These are phyloP conservation scores for Sympetrum striolatum DNA, from an alignment of 2,888 invertebrate species.

Conservation along the genomic window DNA sequence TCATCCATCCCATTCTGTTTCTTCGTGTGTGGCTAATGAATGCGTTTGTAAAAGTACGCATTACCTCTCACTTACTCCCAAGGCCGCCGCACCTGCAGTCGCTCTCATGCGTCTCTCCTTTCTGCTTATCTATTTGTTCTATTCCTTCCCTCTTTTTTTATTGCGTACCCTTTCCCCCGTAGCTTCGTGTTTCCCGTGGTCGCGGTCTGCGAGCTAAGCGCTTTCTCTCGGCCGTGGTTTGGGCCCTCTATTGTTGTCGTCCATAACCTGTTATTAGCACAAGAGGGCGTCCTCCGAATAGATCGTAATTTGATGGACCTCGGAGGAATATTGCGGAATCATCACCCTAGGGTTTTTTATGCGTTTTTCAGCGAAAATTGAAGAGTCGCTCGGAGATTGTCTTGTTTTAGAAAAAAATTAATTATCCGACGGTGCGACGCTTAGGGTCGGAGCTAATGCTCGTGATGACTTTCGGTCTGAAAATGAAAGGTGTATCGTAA, in stretches of 20 bases:
- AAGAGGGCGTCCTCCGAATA: background rate
- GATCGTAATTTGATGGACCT: background rate
- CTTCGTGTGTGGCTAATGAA: slow-evolving; percentile 33
- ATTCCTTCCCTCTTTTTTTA: background rate
- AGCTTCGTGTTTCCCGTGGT: background rate
- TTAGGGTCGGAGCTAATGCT: background rate
- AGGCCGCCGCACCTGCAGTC: slow-evolving; percentile 1
- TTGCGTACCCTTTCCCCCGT: background rate
- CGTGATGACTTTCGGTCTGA: background rate
- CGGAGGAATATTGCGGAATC: background rate
- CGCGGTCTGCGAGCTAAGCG: background rate
- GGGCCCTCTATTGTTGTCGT: background rate
- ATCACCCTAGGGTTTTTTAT: background rate
- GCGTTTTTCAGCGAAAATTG: background rate
- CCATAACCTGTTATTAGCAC: background rate
- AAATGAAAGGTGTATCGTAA: background rate
- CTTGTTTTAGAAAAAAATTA: background rate
- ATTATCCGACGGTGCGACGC: background rate
- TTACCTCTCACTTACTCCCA: slow-evolving; percentile 8
- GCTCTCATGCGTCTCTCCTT: background rate
- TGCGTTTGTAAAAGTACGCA: background rate
- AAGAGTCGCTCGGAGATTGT: background rate
- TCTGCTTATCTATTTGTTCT: background rate
- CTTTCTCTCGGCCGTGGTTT: background rate
- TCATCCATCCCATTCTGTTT: background rate